phyloP scores from a whole-genome alignment of 2,113 vertebrate species.

The Fulica atra region DNA sequence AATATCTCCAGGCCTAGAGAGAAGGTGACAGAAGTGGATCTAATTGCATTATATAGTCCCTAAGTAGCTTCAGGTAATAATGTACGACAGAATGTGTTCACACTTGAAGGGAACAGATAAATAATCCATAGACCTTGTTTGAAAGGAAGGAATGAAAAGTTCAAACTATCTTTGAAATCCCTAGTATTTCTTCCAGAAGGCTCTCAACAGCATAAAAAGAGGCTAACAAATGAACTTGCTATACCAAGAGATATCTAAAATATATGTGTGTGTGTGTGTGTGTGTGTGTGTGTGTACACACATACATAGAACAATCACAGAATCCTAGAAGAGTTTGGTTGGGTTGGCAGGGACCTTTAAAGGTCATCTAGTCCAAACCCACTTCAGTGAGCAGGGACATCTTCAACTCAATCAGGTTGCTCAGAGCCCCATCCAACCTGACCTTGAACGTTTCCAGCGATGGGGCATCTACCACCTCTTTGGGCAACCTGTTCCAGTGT shows the following conservation, averaged over 20 bases:
- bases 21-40: neutral
- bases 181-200: neutral
- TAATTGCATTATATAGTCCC: neutral
- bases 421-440: neutral
- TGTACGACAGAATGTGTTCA: neutral
- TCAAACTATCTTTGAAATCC: neutral
- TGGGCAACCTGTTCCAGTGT: neutral
- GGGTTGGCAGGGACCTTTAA: neutral
- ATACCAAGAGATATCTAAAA: neutral
- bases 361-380: neutral
- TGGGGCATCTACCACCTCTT: neutral
- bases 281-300: no score
- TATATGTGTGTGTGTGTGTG: no score
- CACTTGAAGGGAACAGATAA: neutral
- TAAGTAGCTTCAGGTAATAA: neutral
- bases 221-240: neutral
- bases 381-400: neutral
- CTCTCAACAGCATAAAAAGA: neutral
- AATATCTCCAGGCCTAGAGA: neutral
- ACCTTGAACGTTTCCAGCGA: neutral
- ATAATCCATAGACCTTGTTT: slow-evolving; percentile 17
- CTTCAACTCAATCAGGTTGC: neutral
- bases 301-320: neutral
- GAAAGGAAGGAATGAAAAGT: slow-evolving; percentile 2
- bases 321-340: neutral